Evolutionary conservation across 1,140 invertebrate genomes (phyloP).

Genomic region (Orussus abietinus): DNA sequence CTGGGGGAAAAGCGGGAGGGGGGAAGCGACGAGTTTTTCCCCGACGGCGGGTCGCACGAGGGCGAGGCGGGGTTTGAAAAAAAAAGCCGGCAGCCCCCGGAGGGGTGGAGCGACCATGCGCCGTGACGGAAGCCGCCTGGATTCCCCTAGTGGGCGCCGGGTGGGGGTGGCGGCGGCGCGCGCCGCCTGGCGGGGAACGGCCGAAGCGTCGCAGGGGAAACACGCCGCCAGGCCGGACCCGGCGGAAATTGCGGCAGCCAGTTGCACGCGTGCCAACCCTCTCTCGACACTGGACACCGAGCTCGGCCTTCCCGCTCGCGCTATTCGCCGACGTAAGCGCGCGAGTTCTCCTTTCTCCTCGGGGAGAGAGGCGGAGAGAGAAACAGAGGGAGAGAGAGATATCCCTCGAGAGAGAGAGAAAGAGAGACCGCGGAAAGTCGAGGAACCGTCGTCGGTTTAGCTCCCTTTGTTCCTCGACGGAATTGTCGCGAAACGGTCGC

Average conservation of each 20-base stretch:
- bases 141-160: slow-evolving; percentile 8
- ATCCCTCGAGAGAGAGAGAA: no score
- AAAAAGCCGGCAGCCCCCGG: slow-evolving; percentile 21
- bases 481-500: no score
- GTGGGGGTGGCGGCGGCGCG: neutral
- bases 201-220: slow-evolving; percentile 39
- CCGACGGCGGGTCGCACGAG: slow-evolving; percentile 18
- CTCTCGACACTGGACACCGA: slow-evolving; percentile 28
- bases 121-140: neutral
- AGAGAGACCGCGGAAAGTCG: no score
- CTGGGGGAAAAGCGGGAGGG: neutral
- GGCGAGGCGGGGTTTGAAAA: slow-evolving; percentile 42
- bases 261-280: slow-evolving; percentile 41
- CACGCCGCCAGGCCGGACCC: slow-evolving; percentile 25
- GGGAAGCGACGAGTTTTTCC: slow-evolving; percentile 10
- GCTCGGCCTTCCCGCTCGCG: no score
- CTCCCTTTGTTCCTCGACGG: no score
- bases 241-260: slow-evolving; percentile 36
- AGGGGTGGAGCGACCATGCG: slow-evolving; percentile 1
- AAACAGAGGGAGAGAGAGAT: no score
- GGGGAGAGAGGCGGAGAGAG: no score
- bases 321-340: no score
- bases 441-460: no score
- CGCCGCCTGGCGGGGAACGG: slow-evolving; percentile 28
- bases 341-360: no score